phyloP scores from a whole-genome alignment of 2,888 invertebrate genomes.

The Fabriciana adippe region DNA sequence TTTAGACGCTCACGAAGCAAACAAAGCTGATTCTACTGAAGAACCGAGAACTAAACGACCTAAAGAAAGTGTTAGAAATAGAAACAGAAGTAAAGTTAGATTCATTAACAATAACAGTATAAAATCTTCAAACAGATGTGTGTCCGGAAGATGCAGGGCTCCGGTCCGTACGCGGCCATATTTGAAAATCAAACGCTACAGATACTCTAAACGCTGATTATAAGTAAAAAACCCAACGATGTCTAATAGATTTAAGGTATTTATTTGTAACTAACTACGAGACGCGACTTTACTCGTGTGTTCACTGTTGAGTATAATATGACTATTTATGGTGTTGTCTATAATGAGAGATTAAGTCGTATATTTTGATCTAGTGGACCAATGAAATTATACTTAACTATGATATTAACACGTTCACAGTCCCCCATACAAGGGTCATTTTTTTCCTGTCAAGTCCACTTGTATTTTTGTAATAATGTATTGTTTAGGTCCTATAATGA shows the following conservation, averaged over 20 bases:
- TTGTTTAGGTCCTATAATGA: too few relatives aligned
- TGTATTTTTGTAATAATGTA: too few relatives aligned
- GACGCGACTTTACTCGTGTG: too few relatives aligned
- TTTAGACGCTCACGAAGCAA: conserved; percentile 67
- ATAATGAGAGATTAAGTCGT: too few relatives aligned
- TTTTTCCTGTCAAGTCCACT: too few relatives aligned
- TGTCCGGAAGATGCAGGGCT: conserved; percentile 57
- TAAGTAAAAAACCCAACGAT: neutral
- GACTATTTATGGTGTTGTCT: too few relatives aligned
- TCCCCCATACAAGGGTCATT: too few relatives aligned
- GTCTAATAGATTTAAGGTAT: neutral
- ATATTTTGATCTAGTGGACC: too few relatives aligned
- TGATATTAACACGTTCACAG: too few relatives aligned
- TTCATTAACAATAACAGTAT: conserved; percentile 50
- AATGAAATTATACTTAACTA: too few relatives aligned
- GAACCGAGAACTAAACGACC: conserved; percentile 39
- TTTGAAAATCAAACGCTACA: conserved; percentile 58
- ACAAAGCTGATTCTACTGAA: conserved; percentile 49
- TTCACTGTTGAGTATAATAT: too few relatives aligned
- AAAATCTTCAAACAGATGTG: conserved; percentile 55
- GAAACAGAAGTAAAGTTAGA: conserved; percentile 46
- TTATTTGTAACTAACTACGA: too few relatives aligned
- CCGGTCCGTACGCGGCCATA: conserved; percentile 55
- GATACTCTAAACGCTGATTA: conserved; percentile 35
- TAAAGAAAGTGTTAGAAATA: conserved; percentile 30